Base-by-base conservation (phyloP, 2,888 invertebrate species). In the Tromatobia lineatoria region DNA sequence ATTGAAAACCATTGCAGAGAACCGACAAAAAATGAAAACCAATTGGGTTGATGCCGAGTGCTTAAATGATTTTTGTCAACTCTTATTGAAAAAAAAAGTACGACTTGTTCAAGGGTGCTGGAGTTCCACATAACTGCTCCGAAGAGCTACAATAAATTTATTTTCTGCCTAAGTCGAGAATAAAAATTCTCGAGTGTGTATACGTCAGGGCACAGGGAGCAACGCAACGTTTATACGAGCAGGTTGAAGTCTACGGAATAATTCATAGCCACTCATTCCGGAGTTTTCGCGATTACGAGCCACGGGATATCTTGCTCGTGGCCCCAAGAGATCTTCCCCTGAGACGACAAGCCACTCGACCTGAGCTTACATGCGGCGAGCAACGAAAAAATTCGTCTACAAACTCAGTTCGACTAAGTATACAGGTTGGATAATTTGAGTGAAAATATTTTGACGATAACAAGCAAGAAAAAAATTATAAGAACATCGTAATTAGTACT, bases 261-360 rank as follows among this genome's bases (percentile, higher is more conserved):
- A 83, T 83, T 83, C 83, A 83, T 83, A 71, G 83, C 80, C 59
- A 80, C 83, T 83, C 80, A 83, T 83, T 80, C 76, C 80, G 59
- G 70, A 80, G 76, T 83, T 83, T 83, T 83, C 66, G 75, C 83
- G 83, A 80, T 83, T 80, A 80, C 83, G 76, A 80, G 75, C 75
- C 71, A 80, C 76, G 74, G 80, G 71, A 76, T 83, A 83, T 80
- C 67, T 75, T 71, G 20, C 52, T 54, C 45, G 45, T 70, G 29
- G 54, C 71, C 75, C 54, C 71, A 66, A 66, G 66, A 80, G 76
- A 80, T 80, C 80, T 71, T 76, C 83, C 83, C 83, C 59, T 13
- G 83, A 52, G 83, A 83, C 67, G 38, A 50, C 50, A 57, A 73
- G 66, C 47, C 71, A 76, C 67, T 78, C 66, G 66, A 66, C 64